These are phyloP conservation scores for Nebria ingens DNA, from an alignment of 1,140 invertebrate species.

Conservation along the genomic window DNA sequence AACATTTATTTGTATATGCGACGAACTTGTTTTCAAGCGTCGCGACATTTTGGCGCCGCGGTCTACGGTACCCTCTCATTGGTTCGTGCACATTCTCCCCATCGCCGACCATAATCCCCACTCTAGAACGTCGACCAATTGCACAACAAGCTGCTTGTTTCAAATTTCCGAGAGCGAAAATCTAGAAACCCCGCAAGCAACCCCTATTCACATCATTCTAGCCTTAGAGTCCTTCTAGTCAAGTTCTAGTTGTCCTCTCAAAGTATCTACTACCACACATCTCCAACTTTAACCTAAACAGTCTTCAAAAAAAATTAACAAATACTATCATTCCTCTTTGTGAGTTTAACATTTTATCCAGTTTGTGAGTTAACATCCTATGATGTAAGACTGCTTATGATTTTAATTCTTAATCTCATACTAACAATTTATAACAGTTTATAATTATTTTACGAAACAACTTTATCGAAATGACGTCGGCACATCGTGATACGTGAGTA, in stretches of 20 bases:
- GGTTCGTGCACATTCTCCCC: constrained; percentile 12
- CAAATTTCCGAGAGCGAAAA: constrained; percentile 14
- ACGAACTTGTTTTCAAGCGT: constrained; percentile 15
- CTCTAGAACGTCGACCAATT: constrained; percentile 15
- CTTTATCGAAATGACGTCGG: too few relatives aligned
- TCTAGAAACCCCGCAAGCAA: constrained; percentile 15
- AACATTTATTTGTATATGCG: background rate
- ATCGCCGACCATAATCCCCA: constrained; percentile 14
- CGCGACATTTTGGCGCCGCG: constrained; percentile 29
- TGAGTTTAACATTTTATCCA: too few relatives aligned
- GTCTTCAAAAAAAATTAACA: too few relatives aligned
- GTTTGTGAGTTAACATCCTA: too few relatives aligned
- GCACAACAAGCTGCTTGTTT: constrained; percentile 7
- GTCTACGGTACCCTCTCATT: constrained; percentile 16
- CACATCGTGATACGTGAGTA: too few relatives aligned
- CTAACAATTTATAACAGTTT: too few relatives aligned
- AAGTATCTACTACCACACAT: background rate
- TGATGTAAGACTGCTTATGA: too few relatives aligned
- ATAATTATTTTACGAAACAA: too few relatives aligned
- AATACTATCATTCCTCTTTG: too few relatives aligned
- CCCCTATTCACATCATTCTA: constrained; percentile 23
- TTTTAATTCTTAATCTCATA: too few relatives aligned
- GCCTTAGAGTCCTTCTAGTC: constrained; percentile 4
- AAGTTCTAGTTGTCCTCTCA: constrained; percentile 14
- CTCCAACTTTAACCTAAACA: too few relatives aligned